phyloP scores from a whole-genome alignment of 1,140 invertebrate genomes.

The Drosophila ercepeae region DNA sequence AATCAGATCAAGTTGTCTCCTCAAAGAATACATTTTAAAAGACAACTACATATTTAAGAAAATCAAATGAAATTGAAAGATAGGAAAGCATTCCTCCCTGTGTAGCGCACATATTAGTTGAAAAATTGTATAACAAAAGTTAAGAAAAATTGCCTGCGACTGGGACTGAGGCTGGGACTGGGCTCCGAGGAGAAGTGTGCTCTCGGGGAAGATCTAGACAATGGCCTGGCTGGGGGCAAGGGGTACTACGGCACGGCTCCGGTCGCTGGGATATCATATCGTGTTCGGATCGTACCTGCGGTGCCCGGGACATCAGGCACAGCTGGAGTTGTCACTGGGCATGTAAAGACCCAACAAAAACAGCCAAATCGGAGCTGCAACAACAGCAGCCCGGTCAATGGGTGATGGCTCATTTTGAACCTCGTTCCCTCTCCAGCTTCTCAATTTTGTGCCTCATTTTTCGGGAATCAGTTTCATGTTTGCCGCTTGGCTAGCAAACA shows the following conservation, averaged over 20 bases:
- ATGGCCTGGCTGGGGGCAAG: conserved; percentile 58
- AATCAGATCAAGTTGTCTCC: too few species aligned
- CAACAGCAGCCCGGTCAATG: conserved; percentile 32
- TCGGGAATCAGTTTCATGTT: conserved; percentile 59
- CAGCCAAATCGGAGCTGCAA: conserved; percentile 43
- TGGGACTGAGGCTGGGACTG: background rate
- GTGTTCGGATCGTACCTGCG: conserved; percentile 61
- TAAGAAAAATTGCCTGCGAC: conserved; percentile 60
- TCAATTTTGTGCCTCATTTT: conserved; percentile 21
- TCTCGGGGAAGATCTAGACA: conserved; percentile 53
- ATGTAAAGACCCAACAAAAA: conserved; percentile 78
- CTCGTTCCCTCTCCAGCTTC: conserved; percentile 15
- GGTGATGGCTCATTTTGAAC: conserved; percentile 60
- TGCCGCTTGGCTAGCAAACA: conserved; percentile 61
- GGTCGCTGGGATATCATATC: conserved; percentile 44
- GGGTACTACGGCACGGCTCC: background rate
- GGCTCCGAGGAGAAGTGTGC: conserved; percentile 48
- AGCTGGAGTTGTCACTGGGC: conserved; percentile 83
- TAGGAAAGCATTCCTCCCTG: background rate
- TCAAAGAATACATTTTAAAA: background rate
- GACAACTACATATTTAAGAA: background rate
- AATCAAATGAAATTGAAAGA: background rate
- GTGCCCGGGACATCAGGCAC: conserved; percentile 60
- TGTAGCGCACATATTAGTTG: conserved; percentile 68
- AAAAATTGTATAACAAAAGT: conserved; percentile 81